phyloP scores from a whole-genome alignment of 2,113 vertebrate genomes.

The Platycercus adscitus region DNA sequence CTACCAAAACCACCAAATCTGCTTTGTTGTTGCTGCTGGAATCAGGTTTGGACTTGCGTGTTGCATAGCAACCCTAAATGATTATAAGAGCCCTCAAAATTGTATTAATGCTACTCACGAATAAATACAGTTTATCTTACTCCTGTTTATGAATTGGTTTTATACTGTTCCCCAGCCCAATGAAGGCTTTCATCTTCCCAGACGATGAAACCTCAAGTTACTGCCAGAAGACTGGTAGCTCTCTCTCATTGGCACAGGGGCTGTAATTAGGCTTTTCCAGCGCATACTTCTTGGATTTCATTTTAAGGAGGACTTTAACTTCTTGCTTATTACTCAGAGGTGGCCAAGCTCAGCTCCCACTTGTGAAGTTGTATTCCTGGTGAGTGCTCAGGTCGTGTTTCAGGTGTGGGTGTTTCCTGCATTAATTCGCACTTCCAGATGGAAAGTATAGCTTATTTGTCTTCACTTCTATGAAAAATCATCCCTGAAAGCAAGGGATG shows the following conservation, averaged over 20 bases:
- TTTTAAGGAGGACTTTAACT: not conserved
- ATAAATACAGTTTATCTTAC: not conserved
- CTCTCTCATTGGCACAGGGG: not conserved
- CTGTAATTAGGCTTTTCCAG: not conserved
- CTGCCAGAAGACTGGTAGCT: not conserved
- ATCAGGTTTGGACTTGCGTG: not conserved
- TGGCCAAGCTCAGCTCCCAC: not conserved
- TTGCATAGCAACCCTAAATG: conserved; percentile 42
- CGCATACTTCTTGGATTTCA: not conserved
- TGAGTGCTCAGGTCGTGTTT: not conserved
- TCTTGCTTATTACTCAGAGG: not conserved
- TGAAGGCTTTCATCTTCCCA: conserved; percentile 18
- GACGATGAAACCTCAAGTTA: not conserved
- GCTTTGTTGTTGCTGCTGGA: not conserved
- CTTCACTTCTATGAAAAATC: not conserved
- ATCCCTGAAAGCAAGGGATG: not conserved
- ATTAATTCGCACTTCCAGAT: not conserved
- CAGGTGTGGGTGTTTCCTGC: not conserved
- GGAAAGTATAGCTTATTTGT: not conserved
- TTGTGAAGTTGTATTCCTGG: not conserved
- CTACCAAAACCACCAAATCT: not conserved
- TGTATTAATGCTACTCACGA: conserved; percentile 10
- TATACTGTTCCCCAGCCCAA: not conserved
- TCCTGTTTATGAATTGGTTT: not conserved
- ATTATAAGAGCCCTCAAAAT: not conserved